These are phyloP conservation scores for Mionectes olivaceus DNA, from an alignment of 2,797 vertebrate genomes.

Conservation along the genomic window DNA sequence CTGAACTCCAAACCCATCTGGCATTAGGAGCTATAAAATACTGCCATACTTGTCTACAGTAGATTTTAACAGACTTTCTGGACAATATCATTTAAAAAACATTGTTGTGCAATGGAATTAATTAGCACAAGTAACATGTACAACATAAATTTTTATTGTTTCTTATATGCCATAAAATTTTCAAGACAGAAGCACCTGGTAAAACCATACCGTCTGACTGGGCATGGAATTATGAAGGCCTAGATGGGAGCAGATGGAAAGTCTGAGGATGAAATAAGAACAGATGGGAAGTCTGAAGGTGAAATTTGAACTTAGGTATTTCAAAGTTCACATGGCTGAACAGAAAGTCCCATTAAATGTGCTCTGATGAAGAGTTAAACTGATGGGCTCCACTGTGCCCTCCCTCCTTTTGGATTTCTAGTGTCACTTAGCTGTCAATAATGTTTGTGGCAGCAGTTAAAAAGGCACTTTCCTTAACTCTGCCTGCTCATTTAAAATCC, in stretches of 20 bases:
- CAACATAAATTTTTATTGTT: conserved; percentile 69
- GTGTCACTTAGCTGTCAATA: not conserved
- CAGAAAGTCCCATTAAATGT: conserved; percentile 29
- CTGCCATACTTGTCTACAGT: not conserved
- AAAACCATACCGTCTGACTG: conserved; percentile 53
- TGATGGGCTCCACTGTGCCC: not conserved
- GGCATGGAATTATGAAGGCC: conserved; percentile 61
- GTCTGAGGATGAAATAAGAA: conserved; percentile 71
- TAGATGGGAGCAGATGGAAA: conserved; percentile 76
- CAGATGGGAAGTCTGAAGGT: conserved; percentile 74
- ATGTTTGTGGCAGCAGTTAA: conserved; percentile 4
- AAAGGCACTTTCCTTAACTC: not conserved
- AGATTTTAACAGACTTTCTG: conserved; percentile 68
- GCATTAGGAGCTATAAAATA: conserved; percentile 48
- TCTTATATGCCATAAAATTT: conserved; percentile 71
- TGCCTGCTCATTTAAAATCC: not conserved
- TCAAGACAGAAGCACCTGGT: conserved; percentile 72
- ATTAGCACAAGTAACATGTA: conserved; percentile 65
- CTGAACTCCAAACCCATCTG: conserved; percentile 61
- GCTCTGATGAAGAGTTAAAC: conserved; percentile 54
- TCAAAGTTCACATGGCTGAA: conserved; percentile 62
- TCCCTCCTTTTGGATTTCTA: not conserved
- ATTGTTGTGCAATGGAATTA: conserved; percentile 68
- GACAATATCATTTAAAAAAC: conserved; percentile 63
- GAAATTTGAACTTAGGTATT: conserved; percentile 73